Evolutionary conservation across 1,140 invertebrate species (phyloP).

Genomic region (Asobara japonica): DNA sequence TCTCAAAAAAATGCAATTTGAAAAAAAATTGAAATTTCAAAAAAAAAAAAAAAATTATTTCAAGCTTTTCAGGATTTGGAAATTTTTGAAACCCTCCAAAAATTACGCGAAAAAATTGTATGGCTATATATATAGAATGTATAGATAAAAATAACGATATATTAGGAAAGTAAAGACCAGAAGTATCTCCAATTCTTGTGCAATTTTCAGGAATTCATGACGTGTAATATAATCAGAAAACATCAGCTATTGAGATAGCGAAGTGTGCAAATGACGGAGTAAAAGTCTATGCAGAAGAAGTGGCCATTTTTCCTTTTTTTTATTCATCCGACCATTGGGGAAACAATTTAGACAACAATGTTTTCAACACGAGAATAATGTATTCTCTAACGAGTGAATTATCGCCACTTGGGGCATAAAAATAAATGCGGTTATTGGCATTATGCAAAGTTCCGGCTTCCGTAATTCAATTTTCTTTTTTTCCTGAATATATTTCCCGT

Average conservation of each 20-base stretch:
- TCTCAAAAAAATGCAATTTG: too few relatives aligned
- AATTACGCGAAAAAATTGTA: background rate
- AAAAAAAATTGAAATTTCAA: too few relatives aligned
- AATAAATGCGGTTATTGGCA: background rate
- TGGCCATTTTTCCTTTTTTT: background rate
- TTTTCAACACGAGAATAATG: background rate
- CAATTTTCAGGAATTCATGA: conserved; percentile 3
- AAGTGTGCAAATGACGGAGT: background rate
- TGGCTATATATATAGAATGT: background rate
- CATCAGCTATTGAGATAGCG: background rate
- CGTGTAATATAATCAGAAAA: background rate
- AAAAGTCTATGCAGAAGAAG: background rate
- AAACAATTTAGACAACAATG: background rate
- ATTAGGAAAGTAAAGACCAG: conserved; percentile 7
- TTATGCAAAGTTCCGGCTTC: background rate
- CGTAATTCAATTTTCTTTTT: conserved; percentile 5
- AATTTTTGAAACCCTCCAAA: background rate
- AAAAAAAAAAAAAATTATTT: too few relatives aligned
- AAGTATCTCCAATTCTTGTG: conserved; percentile 1
- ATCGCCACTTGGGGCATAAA: background rate
- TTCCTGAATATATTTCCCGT: too few relatives aligned
- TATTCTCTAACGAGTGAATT: background rate
- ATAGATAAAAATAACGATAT: background rate
- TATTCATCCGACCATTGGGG: background rate
- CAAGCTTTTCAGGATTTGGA: too few relatives aligned